Evolutionary conservation across 2,888 invertebrate genomes (phyloP), one percentile per base, ranked within the genome.

Genomic region (Stenurella melanura): DNA sequence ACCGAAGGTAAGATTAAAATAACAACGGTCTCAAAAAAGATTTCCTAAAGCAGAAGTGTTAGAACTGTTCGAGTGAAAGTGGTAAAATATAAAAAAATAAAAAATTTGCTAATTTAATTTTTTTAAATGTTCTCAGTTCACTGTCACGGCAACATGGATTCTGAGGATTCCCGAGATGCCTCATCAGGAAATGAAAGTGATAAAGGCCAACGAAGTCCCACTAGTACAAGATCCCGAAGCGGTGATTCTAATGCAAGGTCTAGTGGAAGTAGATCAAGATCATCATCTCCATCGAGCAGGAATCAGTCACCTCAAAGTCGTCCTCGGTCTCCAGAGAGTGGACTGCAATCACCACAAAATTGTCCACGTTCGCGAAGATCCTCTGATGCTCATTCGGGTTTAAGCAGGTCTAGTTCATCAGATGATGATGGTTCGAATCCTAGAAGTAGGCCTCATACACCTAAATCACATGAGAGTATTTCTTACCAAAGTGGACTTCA

Each of bases 81-180:
- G 73, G 71, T 71, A 73, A 56, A 73, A 68, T 15, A 58, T 26
- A 67, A 18, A 12, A 50, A 67, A 38, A 54, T 68, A n/a, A 50
- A 3, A 61, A 60, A 75, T 56, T 66, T 56, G 30, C 50, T 60
- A 75, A 42, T 67, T 42, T 78, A 50, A 70, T 78, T 38, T 72
- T 73, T 54, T 78, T 73, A 75, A 72, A 74, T 82, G 70, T 84
- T 82, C 80, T 79, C 83, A 83, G 84, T 80, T 83, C 74, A 72
- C 68, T 81, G 82, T 79, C 75, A 58, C 66, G 75, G 75, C 69
- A 79, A 76, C 63, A 92, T 93, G 92, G 93, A 93, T 88, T 92
- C 92, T 19, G 92, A 92, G 88, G 92, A 92, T 87, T 93, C 92
- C 80, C 90, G 90, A 84, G 92, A 92, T 89, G 91, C 84, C 66